Evolutionary conservation across 2,888 invertebrate genomes (phyloP).

Genomic region (Conops quadrifasciatus): DNA sequence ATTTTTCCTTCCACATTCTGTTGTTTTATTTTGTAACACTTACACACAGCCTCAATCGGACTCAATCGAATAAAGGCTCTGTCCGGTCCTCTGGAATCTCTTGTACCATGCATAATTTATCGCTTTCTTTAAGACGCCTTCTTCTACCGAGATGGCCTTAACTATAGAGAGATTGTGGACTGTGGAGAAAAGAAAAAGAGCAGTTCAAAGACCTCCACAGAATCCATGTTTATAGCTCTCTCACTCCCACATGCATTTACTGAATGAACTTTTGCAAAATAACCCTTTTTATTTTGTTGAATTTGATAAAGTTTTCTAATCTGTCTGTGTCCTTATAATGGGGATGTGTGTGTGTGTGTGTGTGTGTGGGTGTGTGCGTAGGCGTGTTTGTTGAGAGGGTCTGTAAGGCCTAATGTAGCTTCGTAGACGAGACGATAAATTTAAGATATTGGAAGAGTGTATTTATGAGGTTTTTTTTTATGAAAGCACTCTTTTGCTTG

Average conservation of each 20-base stretch:
- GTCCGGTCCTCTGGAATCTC: not conserved
- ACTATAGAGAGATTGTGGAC: not conserved
- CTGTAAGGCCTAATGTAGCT: too few species aligned
- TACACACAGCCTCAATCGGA: not conserved
- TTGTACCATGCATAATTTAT: not conserved
- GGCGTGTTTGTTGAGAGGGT: not conserved
- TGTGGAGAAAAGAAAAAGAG: not conserved
- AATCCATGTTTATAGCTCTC: not conserved
- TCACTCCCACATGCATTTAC: not conserved
- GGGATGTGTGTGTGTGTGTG: conserved; percentile 8
- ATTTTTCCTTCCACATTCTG: not conserved
- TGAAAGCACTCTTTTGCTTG: too few species aligned
- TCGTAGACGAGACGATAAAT: too few species aligned
- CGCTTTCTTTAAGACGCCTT: not conserved
- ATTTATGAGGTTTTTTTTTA: too few species aligned
- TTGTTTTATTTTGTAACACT: not conserved
- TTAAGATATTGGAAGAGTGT: too few species aligned
- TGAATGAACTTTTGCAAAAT: too few species aligned
- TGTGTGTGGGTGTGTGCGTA: not conserved
- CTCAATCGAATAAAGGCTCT: not conserved
- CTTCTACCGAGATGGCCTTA: not conserved
- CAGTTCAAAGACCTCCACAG: not conserved
- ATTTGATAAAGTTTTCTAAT: conserved; percentile 55
- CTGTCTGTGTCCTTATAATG: not conserved
- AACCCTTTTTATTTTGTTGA: conserved; percentile 31